phyloP scores from a whole-genome alignment of 2,113 vertebrate species.

The Phylloscopus whistleri region DNA sequence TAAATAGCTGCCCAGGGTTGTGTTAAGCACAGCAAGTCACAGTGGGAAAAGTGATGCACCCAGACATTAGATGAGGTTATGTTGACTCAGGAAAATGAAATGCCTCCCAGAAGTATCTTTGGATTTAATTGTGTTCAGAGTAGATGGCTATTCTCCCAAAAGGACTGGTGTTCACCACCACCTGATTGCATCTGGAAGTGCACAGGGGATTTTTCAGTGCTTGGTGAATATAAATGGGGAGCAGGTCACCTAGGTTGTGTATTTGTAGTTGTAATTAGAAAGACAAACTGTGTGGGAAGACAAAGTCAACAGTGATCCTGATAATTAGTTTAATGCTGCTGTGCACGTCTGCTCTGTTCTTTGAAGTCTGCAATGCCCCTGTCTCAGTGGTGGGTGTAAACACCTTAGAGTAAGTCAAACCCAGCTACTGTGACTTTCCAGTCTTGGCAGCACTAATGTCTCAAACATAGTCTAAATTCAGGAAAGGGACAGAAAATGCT shows the following conservation, averaged over 20 bases:
- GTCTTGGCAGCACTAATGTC: not conserved
- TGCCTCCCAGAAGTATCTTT: not conserved
- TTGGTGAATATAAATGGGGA: not conserved
- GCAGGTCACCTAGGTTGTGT: not conserved
- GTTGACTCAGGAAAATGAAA: not conserved
- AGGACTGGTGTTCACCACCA: not conserved
- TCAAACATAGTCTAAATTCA: not conserved
- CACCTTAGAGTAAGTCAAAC: not conserved
- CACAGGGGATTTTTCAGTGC: not conserved
- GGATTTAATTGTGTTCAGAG: conserved; percentile 8
- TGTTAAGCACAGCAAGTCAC: not conserved
- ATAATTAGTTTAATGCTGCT: conserved; percentile 7
- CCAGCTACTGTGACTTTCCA: not conserved
- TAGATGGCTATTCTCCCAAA: not conserved
- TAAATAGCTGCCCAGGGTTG: not conserved
- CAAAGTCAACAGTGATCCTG: not conserved
- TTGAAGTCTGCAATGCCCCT: not conserved
- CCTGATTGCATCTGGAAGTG: not conserved
- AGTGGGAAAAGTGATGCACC: not conserved
- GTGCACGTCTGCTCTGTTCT: not conserved
- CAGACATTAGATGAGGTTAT: not conserved
- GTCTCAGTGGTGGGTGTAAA: not conserved
- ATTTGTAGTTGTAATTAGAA: conserved; percentile 25
- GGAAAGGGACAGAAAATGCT: not conserved
- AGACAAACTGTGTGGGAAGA: conserved; percentile 10